Evolutionary conservation across 2,888 invertebrate genomes (phyloP).

Genomic region (Oscheius onirici): DNA sequence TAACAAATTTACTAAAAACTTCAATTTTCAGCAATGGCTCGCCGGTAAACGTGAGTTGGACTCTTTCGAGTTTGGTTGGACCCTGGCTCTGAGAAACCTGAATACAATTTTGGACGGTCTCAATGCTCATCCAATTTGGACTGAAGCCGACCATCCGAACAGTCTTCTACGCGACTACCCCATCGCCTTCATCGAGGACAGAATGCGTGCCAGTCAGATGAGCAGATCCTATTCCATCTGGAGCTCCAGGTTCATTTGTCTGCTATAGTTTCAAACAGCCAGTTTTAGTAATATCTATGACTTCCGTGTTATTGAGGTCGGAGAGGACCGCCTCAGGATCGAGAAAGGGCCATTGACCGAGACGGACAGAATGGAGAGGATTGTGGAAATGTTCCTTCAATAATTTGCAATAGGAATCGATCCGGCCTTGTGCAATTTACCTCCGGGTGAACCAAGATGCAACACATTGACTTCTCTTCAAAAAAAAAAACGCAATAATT

Average conservation of each 20-base stretch:
- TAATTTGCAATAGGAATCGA: too few relatives aligned
- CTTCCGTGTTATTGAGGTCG: conserved; percentile 7
- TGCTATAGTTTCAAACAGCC: not conserved
- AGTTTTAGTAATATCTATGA: not conserved
- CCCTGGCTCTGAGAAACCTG: not conserved
- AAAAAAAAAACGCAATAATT: too few relatives aligned
- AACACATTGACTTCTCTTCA: too few relatives aligned
- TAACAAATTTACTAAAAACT: not conserved
- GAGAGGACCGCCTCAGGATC: not conserved
- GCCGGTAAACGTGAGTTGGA: not conserved
- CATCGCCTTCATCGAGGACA: not conserved
- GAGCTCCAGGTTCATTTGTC: not conserved
- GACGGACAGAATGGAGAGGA: not conserved
- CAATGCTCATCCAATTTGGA: conserved; percentile 2
- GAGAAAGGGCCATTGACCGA: not conserved
- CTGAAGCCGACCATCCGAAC: conserved; percentile 1
- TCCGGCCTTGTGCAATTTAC: too few relatives aligned
- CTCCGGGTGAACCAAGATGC: too few relatives aligned
- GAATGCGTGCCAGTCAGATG: conserved; percentile 10
- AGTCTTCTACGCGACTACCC: conserved; percentile 10
- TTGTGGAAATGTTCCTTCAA: too few relatives aligned
- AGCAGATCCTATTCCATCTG: not conserved
- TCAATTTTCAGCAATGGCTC: conserved; percentile 16
- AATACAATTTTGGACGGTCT: conserved; percentile 2
- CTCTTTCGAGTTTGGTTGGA: conserved; percentile 7